Evolutionary conservation across 2,888 invertebrate genomes (phyloP).

Genomic region (Eupithecia dodoneata): DNA sequence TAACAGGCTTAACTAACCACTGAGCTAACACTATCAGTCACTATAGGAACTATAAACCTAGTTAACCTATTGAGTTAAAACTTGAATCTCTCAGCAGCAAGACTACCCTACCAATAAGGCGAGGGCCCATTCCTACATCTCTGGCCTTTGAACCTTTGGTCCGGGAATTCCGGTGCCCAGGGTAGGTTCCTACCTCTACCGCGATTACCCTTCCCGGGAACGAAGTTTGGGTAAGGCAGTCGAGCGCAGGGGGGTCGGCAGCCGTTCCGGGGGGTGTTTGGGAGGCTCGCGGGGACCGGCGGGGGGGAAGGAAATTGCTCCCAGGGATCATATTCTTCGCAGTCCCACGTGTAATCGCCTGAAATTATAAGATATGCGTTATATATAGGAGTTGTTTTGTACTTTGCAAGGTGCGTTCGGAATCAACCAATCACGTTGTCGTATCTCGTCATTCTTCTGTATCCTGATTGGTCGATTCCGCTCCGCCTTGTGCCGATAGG

Average conservation of each 20-base stretch:
- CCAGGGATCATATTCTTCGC: constrained; percentile 72
- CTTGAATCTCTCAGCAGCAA: not conserved
- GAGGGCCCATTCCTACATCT: constrained; percentile 69
- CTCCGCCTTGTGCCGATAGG: not conserved
- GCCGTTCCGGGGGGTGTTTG: constrained; percentile 71
- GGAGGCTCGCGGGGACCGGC: constrained; percentile 63
- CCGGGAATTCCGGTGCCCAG: constrained; percentile 70
- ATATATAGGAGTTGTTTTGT: not conserved
- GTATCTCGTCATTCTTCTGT: not conserved
- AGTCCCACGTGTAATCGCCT: constrained; percentile 73
- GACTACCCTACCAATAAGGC: constrained; percentile 70
- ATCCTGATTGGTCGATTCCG: not conserved
- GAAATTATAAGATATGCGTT: constrained; percentile 36
- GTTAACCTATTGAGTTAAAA: not conserved
- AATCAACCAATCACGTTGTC: not conserved
- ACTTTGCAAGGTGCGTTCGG: not conserved
- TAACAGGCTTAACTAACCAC: not conserved
- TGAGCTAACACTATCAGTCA: not conserved
- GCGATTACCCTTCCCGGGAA: constrained; percentile 59
- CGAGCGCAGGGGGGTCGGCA: constrained; percentile 70
- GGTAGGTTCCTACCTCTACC: constrained; percentile 71
- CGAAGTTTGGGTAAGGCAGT: constrained; percentile 58
- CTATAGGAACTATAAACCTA: not conserved
- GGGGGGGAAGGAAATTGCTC: constrained; percentile 66
- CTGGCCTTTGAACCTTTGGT: constrained; percentile 74